Conservation (phyloP, 1,140 invertebrate species). For the Saccostrea echinata region DNA sequence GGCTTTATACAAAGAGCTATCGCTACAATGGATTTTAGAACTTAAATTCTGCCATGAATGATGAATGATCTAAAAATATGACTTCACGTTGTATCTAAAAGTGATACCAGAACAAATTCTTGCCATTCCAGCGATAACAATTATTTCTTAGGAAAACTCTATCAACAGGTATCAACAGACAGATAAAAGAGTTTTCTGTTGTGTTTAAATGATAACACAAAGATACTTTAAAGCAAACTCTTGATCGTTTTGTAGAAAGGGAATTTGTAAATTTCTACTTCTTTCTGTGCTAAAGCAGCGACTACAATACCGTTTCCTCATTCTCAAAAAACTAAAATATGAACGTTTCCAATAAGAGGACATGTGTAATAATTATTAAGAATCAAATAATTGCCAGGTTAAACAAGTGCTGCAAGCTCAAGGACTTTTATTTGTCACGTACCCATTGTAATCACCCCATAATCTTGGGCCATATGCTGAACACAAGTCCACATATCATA, state of each 20-base stretch:
- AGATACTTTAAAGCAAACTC: too few relatives aligned
- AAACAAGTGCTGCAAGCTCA: not conserved
- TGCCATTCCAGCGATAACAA: not conserved
- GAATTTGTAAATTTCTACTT: too few relatives aligned
- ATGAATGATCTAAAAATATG: slow-evolving; percentile 19
- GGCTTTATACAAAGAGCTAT: not conserved
- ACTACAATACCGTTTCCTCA: too few relatives aligned
- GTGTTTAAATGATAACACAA: too few relatives aligned
- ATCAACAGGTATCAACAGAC: too few relatives aligned
- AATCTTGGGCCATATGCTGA: not conserved
- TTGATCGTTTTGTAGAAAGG: too few relatives aligned
- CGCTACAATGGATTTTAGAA: not conserved
- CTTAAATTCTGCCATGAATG: slow-evolving; percentile 3
- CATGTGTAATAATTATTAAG: too few relatives aligned
- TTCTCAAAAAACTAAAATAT: too few relatives aligned
- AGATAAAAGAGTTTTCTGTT: too few relatives aligned
- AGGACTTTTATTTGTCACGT: not conserved
- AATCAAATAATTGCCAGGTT: not conserved
- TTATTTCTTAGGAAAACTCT: not conserved
- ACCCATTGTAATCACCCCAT: not conserved
- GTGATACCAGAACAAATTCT: not conserved
- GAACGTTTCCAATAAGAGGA: too few relatives aligned
- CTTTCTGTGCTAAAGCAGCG: too few relatives aligned
- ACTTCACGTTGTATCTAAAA: not conserved
- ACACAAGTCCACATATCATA: not conserved